Base-by-base conservation (phyloP, 2,888 invertebrate genomes). In the Eretmocerus hayati region DNA sequence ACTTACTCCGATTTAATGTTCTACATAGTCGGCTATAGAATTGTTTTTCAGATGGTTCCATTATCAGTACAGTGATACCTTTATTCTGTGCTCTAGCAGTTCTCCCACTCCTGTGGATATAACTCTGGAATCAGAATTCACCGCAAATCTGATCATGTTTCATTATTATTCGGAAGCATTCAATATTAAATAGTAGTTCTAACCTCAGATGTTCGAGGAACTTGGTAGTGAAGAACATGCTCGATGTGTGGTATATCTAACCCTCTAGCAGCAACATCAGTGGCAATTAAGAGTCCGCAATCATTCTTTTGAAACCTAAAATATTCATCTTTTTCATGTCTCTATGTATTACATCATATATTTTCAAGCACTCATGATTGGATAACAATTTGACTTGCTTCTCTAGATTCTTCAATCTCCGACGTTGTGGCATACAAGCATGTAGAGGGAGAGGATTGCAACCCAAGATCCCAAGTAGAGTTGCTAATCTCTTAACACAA, bases 231-330 rank as follows among this genome's bases (percentile, higher is more conserved):
- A 54, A 99, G 79, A 2, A 99, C 96, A 74, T 96, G 93, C 58
- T 95, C 84, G 2, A 99, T 86, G 59, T 84, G 80, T 0, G 92
- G 90, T 60, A 99, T 94, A 74, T 99, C 99, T 37, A 99, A 74
- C 0, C 99, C 99, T 48, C 99, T 79, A 0, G 99, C 95, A 1
- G 99, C 97, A 5, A 99, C 96, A 75, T 99, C 99, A 0, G 95
- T 97, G 3, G 97, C 85, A 50, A 99, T 80, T 30, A 99, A 72
- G 6, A 99, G 68, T 0, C 87, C 85, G 56, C 80, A 77, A 0
- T 81, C 77, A 59, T 82, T 79, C 48, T 81, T 83, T 31, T 85
- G 80, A 71, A 89, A 89, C 55, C 85, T 84, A 46, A 32, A 65
- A 62, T 40, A 35, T 9, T 21, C 8, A 16, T 33, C 19, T 36